phyloP scores from a whole-genome alignment of 2,888 invertebrate species.

The Philereme transversata region DNA sequence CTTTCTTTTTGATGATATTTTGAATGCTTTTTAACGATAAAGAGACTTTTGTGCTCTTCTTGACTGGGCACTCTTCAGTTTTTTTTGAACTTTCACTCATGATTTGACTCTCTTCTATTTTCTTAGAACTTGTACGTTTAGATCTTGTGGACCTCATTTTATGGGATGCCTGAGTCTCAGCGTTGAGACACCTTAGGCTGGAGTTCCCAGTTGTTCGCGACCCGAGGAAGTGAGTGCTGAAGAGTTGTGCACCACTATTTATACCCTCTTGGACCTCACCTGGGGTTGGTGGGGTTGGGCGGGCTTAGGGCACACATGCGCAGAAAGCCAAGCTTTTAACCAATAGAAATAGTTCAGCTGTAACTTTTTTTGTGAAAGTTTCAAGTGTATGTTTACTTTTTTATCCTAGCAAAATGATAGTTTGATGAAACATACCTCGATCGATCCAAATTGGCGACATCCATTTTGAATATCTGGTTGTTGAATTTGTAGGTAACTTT shows the following conservation, averaged over 20 bases:
- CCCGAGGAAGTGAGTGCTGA: not conserved
- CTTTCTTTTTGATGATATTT: too few species aligned
- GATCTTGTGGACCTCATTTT: not conserved
- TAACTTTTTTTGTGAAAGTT: too few species aligned
- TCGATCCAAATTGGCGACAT: too few species aligned
- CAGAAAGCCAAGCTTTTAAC: not conserved
- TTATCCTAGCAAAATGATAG: too few species aligned
- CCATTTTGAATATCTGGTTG: too few species aligned
- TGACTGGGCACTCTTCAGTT: not conserved
- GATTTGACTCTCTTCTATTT: not conserved
- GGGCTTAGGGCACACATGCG: conserved; percentile 3
- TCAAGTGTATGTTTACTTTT: too few species aligned
- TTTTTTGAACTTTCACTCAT: not conserved
- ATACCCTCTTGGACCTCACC: conserved; percentile 9
- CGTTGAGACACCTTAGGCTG: not conserved
- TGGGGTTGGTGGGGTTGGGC: not conserved
- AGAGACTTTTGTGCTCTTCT: not conserved
- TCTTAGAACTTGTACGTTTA: not conserved
- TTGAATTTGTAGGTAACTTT: too few species aligned
- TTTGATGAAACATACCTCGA: too few species aligned
- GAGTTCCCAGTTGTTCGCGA: not conserved
- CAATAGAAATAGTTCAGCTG: not conserved
- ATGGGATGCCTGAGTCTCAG: not conserved
- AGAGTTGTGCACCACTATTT: not conserved
- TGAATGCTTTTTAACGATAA: too few species aligned